Evolutionary conservation across 2,113 vertebrate genomes (phyloP), one percentile per base, ranked within the genome.

Genomic region (Urocolius indicus): DNA sequence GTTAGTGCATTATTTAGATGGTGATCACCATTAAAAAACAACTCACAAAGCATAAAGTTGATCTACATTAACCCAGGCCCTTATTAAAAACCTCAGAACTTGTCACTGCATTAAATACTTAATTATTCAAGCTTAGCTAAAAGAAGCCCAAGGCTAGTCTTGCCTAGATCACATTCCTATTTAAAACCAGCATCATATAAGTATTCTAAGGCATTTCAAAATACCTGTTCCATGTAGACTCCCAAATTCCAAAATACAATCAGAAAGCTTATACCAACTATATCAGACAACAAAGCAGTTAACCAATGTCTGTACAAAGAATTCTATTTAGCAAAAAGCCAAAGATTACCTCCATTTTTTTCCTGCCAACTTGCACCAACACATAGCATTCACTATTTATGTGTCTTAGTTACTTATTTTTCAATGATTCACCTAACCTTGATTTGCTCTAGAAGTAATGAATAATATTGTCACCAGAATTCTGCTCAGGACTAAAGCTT

Each of bases 101-200:
- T n/a, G 18, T 57, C 45, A 79, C 45, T 61, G 21, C 34, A 83
- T 73, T 91, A 87, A 91, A 48, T 88, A 90, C 69, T 94, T 88
- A 36, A 83, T 87, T 69, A 75, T 69, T 83, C 71, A 73, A 65
- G 30, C 26, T 57, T 34, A 69, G 87, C 46, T 29, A 90, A 32
- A 68, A 34, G 66, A 90, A 79, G 54, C 16, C 30, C 21, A 13
- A 36, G 27, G 57, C 48, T 74, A 71, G 89, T 52, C 61, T 84
- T 79, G 69, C 66, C 61, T 81, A 95, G 65, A 89, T 58, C 32
- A 91, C 91, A 94, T 24, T 94, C 43, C 82, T 76, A 41, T 73
- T 93, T 69, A 88, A 85, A 94, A 57, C 5, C 49, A 93, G 46
- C 30, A 79, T 57, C 73, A 82, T 55, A 1, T 4, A 79, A 57